Base-by-base conservation (phyloP, 1,140 invertebrate genomes). In the Cardiocondyla obscurior region DNA sequence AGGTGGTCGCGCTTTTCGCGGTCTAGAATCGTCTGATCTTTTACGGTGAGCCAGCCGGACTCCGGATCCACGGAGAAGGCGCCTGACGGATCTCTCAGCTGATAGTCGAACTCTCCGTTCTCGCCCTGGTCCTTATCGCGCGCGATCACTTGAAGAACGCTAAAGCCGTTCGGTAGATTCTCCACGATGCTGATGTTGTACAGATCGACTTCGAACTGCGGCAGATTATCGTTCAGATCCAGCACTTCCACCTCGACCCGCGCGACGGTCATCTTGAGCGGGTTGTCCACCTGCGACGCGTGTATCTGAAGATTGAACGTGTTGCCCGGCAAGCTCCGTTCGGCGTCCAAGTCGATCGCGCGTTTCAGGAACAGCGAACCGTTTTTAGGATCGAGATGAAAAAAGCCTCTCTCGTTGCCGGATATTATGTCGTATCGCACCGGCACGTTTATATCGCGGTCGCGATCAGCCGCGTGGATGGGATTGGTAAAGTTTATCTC, bases 161-260 rank as follows among this genome's bases (percentile, higher is more conserved):
- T 95, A 86, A 96, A 96, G 81, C 97, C 97, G 86, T 97, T 97
- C 0, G 97, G 98, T 42, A 98, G 93, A 92, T 98, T 98, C 91
- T 98, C 97, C 57, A 98, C 97, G 64, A 98, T 98, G 83, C 97
- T 98, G 49, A 98, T 98, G 85, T 98, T 98, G 90, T 98, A 98
- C 84, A 97, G 96, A 86, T 98, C 97, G 0, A 97, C 97, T 92
- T 98, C 97, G 81, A 98, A 98, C 84, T 97, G 96, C 0, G 97
- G 97, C 19, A 97, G 91, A 92, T 97, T 97, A 89, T 98, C 97
- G 89, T 98, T 98, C 0, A 98, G 90, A 90, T 98, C 97, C 10
- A 97, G 88, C 0, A 98, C 94, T 91, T 97, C 96, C 0, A 98
- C 94, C 91, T 98, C 97, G 0, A 98, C 95, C 81, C 96, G 94